Evolutionary conservation across 2,113 vertebrate genomes (phyloP), one percentile per base, ranked within the genome.

Genomic region (Asarcornis scutulata): DNA sequence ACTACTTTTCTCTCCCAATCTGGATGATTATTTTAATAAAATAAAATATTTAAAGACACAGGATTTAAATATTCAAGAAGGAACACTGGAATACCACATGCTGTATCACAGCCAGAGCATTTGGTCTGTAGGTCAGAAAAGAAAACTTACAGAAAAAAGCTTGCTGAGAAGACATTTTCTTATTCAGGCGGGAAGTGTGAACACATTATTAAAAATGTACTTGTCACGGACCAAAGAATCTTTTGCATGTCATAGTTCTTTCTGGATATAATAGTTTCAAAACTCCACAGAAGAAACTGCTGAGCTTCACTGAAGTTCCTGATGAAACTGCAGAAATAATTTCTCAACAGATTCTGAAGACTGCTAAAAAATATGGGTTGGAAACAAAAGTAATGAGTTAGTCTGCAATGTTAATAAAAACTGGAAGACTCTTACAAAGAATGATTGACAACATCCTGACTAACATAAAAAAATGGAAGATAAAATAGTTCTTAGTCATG

Each of bases 1-100:
- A 34, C 14, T 26, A 2, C 2, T 10, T 66, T 63, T 80, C 42
- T 20, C 10, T 67, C 23, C 11, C 0, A 0, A 7, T 16, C 11
- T 50, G 32, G 11, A 42, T 86, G 44, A 80, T 50, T 67, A 40
- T 81, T 83, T 34, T 40, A 40, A 34, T 58, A 66, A 75, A 90
- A 75, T 16, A 64, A 63, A 69, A 72, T 15, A 40, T 67, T 77
- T 91, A 60, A 58, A 63, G 56, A 52, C 34, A 66, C 3, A 44
- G 22, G 2, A 34, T 62, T 66, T 40, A n/a, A 77, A 68, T 71
- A 71, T 22, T 29, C 4, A 83, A 77, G 44, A 88, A 83, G 26
- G 7, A 78, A 53, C 6, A 21, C 7, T 25, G 25, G 22, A 48
- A 77, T n/a, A 58, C 18, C 44, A 69, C 59, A 53, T 15, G 10